Base-by-base conservation (phyloP, 2,113 vertebrate genomes). In the Cynoglossus semilaevis region DNA sequence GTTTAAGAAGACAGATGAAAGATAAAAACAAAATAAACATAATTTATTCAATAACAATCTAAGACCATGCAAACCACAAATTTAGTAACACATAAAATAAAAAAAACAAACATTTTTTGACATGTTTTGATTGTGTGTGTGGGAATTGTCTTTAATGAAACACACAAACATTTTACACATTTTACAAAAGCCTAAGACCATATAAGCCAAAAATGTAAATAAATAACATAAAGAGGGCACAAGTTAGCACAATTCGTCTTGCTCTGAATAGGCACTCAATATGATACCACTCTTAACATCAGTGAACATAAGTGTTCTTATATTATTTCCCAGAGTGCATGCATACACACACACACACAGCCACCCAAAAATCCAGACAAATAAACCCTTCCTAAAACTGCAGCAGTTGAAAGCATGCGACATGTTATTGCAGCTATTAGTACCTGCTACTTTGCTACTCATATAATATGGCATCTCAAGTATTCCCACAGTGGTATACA, bases 91-190 rank as follows among this genome's bases (percentile, higher is more conserved):
- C 22, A 29, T 29, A 29, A 29, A 29, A 29, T 29, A 29, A 29
- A 29, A 29, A 6, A 4, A 2, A 29, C 6, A 4, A 29, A 29
- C 22, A 29, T n/a, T n/a, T n/a, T n/a, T n/a, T n/a, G n/a, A n/a
- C n/a, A 29, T 29, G 22, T 29, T 29, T 6, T 29, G 22, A 29
- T 29, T 29, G 2, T 12, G 38, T 13, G 38, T 13, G 37, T 53
- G 64, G 22, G 44, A 69, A 70, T 48, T 44, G 16, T 54, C n/a
- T 87, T 87, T 81, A 82, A 76, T 85, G 59, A 72, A 47, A 53
- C 48, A 51, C 64, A 72, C n/a, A n/a, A n/a, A 44, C 43, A 58
- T 52, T 63, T 54, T n/a, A 67, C 66, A 70, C 53, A 64, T 58
- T 57, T 60, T 44, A 63, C 69, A 55, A 60, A 41, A 77, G 54